Percentiles rank a stretch among this genome's conserved stretches.
These are phyloP conservation scores for Spinus olivaceus DNA, from an alignment of 2,797 vertebrate species.

Conservation along the genomic window DNA sequence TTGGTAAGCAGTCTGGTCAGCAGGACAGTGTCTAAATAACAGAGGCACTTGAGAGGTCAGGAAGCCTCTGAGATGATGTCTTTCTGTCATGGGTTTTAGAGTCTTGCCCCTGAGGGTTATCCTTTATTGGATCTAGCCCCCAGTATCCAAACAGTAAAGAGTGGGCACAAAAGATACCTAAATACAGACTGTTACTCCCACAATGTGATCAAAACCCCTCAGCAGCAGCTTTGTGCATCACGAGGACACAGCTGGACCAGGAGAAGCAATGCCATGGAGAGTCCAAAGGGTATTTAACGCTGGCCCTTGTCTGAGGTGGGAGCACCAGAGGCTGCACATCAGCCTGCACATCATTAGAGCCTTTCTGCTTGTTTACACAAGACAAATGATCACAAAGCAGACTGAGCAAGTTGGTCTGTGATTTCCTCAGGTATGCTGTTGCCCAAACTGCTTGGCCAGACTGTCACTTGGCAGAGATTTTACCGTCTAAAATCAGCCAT, in stretches of 20 bases:
- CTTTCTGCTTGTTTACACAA: constrained; percentile 28
- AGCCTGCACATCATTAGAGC: constrained; percentile 1
- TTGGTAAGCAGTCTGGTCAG: background rate
- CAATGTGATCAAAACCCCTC: background rate
- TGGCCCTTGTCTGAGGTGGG: background rate
- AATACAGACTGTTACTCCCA: background rate
- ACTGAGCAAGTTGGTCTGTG: background rate
- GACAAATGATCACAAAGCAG: background rate
- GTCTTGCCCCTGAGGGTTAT: background rate
- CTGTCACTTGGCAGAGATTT: constrained; percentile 15
- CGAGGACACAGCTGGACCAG: background rate
- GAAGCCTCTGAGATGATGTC: background rate
- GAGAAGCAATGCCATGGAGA: background rate
- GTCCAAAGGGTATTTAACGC: background rate
- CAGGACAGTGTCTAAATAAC: background rate
- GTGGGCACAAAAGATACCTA: background rate
- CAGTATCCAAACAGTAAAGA: background rate
- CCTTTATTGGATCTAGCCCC: background rate
- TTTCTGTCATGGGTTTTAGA: background rate
- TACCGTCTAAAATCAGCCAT: background rate
- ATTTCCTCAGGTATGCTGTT: constrained; percentile 6
- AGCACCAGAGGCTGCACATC: constrained; percentile 12
- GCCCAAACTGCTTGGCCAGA: constrained; percentile 27
- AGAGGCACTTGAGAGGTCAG: background rate
- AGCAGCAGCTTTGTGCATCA: background rate